phyloP scores from a whole-genome alignment of 2,888 invertebrate genomes.

The Alcis repandata region DNA sequence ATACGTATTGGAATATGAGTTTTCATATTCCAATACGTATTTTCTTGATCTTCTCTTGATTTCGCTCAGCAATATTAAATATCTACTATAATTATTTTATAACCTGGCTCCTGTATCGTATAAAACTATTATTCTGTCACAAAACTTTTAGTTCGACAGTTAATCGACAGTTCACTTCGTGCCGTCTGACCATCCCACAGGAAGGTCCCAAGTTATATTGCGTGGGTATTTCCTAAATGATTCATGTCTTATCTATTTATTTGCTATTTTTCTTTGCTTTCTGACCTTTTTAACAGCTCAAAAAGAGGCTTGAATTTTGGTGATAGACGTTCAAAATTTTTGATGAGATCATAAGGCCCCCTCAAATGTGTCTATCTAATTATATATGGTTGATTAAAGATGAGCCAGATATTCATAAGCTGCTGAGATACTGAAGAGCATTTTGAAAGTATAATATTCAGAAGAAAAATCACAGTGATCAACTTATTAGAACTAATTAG shows the following conservation, averaged over 20 bases:
- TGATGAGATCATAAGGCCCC: no score
- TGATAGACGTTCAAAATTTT: neutral
- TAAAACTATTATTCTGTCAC: slow-evolving; percentile 9
- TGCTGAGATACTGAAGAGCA: no score
- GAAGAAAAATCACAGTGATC: no score
- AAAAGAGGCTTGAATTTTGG: no score
- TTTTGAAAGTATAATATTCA: no score
- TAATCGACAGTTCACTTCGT: slow-evolving; percentile 16
- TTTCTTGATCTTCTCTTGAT: no score
- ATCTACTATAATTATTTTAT: neutral
- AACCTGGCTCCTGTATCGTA: neutral
- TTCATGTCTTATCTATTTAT: slow-evolving; percentile 7
- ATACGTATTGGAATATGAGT: no score
- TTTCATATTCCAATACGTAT: no score
- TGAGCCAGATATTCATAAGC: no score
- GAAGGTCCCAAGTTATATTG: slow-evolving; percentile 21
- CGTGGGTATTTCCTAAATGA: neutral
- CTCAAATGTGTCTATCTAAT: no score
- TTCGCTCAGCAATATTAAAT: neutral
- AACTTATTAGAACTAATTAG: no score
- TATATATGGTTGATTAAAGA: no score
- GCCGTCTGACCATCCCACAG: slow-evolving; percentile 3
- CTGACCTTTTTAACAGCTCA: neutral
- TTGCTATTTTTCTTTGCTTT: neutral
- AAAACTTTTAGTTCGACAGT: slow-evolving; percentile 25